phyloP scores from a whole-genome alignment of 2,888 invertebrate genomes.

The Congeria kusceri region DNA sequence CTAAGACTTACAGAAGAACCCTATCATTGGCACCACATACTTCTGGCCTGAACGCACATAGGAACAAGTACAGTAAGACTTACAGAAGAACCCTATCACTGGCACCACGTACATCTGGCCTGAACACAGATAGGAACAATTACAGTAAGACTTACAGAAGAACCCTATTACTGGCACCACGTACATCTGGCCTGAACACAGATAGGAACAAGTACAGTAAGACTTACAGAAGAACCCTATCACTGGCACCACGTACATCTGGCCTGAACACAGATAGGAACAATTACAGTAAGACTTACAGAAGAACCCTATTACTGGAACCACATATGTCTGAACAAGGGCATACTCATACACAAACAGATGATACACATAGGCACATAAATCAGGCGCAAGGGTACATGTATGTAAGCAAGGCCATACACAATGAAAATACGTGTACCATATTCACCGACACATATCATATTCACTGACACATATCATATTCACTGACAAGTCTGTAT shows the following conservation, averaged over 20 bases:
- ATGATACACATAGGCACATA: too few relatives aligned
- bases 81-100: slow-evolving; percentile 83
- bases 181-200: slow-evolving; percentile 63
- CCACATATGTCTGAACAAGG: slow-evolving; percentile 76
- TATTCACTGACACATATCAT: too few relatives aligned
- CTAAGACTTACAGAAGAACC: too few relatives aligned
- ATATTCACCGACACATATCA: too few relatives aligned
- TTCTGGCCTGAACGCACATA: too few relatives aligned
- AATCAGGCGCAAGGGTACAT: too few relatives aligned
- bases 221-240: slow-evolving; percentile 84
- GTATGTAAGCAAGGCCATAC: too few relatives aligned
- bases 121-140: slow-evolving; percentile 66
- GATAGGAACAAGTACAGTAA: slow-evolving; percentile 77
- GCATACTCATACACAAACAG: too few relatives aligned
- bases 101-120: slow-evolving; percentile 76
- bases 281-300: slow-evolving; percentile 81
- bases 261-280: slow-evolving; percentile 66
- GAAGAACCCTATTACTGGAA: slow-evolving; percentile 82
- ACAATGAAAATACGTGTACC: too few relatives aligned
- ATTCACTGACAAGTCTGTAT: too few relatives aligned
- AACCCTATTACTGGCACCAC: slow-evolving; percentile 81
- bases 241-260: slow-evolving; percentile 78
- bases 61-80: slow-evolving; percentile 70
- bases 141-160: slow-evolving; percentile 83
- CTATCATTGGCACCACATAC: too few relatives aligned